Evolutionary conservation across 2,113 vertebrate species (phyloP), one percentile per base, ranked within the genome.

Genomic region (Leuciscus idus): DNA sequence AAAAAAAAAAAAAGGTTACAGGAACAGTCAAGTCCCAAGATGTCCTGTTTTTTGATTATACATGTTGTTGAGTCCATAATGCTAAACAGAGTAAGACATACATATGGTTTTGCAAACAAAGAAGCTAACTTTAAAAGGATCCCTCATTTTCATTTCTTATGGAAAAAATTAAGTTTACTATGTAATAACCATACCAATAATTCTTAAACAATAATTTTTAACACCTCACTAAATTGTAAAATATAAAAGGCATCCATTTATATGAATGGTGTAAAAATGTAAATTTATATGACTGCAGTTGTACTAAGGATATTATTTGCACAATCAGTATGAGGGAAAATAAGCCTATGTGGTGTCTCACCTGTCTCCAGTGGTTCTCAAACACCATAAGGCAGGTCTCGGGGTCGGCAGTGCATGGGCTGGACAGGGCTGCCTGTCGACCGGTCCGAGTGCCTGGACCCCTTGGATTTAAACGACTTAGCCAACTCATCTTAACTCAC

Each of bases 311-410:
- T 15, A 30, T 52, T 30, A 52, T 76, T 76, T 76, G 15, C n/a
- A 52, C 0, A 55, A 21, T 33, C 17, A 55, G 19, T 8, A n/a
- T 26, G 33, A 62, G 9, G 19, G 9, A 9, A 55, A 62, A 48
- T 26, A n/a, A 28, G 26, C 4, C 61, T 19, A 23, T 66, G 23
- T 6, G 75, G 0, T 1, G 28, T 19, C 94, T 95, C 89, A 98
- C 98, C 96, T 99, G 98, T 88, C 96, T 95, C 98, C 98, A 99
- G 92, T 98, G 98, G 93, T 98, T 99, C 93, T 98, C 96, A 92
- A 98, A 98, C 88, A 99, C 98, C 96, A 99, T 99, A 76, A 98
- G 95, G 93, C 98, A 99, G 61, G 98, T 99, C 92, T 99, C 98
- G 0, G 98, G 97, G 93, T 99, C 98, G 0, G 98, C 97, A 0